Conservation (phyloP, 2,797 vertebrate species). For the Chromobotia macracanthus region DNA sequence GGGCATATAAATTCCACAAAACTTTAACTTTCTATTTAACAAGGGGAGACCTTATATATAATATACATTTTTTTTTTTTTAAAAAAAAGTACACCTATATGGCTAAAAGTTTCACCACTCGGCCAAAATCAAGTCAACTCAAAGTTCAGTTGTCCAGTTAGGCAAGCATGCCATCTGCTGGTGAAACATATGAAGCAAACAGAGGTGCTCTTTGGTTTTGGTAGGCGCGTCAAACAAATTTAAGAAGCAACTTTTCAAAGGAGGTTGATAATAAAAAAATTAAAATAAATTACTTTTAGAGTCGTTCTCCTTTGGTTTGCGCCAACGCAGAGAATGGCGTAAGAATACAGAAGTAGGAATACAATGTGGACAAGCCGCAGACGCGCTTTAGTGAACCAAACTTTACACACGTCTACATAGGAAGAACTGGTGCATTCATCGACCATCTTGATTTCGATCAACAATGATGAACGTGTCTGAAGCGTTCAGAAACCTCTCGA, state of each 20-base stretch:
- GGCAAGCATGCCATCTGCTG: conserved; percentile 9
- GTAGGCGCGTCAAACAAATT: neutral
- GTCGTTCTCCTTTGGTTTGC: neutral
- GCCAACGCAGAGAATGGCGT: neutral
- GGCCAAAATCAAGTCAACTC: neutral
- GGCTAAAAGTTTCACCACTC: too few species aligned
- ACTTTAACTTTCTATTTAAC: too few species aligned
- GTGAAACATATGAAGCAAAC: neutral
- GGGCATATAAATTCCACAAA: too few species aligned
- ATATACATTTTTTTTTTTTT: too few species aligned
- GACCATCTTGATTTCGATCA: neutral
- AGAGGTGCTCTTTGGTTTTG: neutral
- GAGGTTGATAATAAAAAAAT: neutral
- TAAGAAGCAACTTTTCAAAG: neutral
- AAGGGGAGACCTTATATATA: too few species aligned
- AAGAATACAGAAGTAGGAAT: neutral
- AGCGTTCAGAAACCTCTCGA: neutral
- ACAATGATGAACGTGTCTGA: neutral
- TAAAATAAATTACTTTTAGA: neutral
- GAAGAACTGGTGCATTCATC: neutral
- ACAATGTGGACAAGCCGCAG: neutral
- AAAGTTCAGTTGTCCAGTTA: neutral
- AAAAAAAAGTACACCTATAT: too few species aligned
- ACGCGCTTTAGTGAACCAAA: neutral
- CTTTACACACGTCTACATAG: too few species aligned